These are phyloP conservation scores for Aleiodes sp. DNA, from an alignment of 1,140 invertebrate species.

Conservation along the genomic window DNA sequence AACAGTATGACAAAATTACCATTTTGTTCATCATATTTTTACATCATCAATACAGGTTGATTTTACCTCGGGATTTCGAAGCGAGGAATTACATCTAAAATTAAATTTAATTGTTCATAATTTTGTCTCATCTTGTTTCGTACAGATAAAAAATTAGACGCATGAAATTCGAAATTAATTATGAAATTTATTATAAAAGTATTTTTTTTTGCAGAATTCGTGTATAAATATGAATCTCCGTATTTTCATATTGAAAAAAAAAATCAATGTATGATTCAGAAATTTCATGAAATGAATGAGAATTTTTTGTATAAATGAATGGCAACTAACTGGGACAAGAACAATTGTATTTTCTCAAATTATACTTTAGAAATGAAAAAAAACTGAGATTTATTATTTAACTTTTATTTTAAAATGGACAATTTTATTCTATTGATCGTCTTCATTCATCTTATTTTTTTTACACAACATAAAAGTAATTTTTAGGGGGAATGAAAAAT, in stretches of 20 bases:
- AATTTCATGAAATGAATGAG: too few relatives aligned
- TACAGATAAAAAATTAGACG: too few relatives aligned
- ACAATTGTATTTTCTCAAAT: not conserved
- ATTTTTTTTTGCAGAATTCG: slow-evolving; percentile 6
- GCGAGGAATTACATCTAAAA: too few relatives aligned
- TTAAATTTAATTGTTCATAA: too few relatives aligned
- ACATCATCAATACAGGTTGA: too few relatives aligned
- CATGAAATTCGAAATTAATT: too few relatives aligned
- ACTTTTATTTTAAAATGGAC: not conserved
- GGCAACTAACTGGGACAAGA: not conserved
- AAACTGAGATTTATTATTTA: not conserved
- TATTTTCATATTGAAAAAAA: not conserved
- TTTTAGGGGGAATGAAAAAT: not conserved
- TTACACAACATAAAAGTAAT: not conserved
- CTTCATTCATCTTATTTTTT: not conserved
- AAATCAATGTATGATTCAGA: not conserved
- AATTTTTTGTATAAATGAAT: slow-evolving; percentile 7
- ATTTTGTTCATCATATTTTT: too few relatives aligned
- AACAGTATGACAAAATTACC: too few relatives aligned
- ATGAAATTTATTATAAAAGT: too few relatives aligned
- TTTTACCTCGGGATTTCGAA: too few relatives aligned
- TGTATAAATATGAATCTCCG: slow-evolving; percentile 11
- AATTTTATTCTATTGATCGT: not conserved
- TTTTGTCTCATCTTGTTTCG: too few relatives aligned
- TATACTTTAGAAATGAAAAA: not conserved